Evolutionary conservation across 1,140 invertebrate genomes (phyloP), one percentile per base, ranked within the genome.

Genomic region (Drosophila carrolli): DNA sequence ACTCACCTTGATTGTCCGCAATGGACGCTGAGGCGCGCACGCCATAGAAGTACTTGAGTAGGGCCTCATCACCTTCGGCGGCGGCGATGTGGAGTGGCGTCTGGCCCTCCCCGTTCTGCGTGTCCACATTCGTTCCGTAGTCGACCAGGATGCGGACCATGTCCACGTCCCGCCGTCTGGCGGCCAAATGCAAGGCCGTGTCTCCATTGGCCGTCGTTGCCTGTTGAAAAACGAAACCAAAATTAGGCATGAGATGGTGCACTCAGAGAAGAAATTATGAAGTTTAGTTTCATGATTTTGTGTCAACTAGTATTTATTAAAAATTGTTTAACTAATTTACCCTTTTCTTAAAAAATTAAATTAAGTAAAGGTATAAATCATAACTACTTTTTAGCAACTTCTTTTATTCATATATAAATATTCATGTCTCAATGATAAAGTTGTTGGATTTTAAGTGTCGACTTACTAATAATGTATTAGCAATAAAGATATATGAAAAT

Each of bases 11-110:
- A 92, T 98, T 97, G 93, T 99, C 98, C 38, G 96, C 94, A 72
- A 99, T 96, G 77, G 97, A 97, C 9, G 98, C 97, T 67, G 97
- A 98, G 1, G 98, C 98, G 84, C 98, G 95, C 40, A 98, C 96
- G 29, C 97, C 96, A 91, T 98, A 98, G 89, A 99, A 97, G 92
- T 98, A 98, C 93, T 99, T 99, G 1, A 99, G 96, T 41, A 99
- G 93, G 0, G 95, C 94, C 91, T 99, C 98, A 91, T 99, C 98
- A 4, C 98, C 98, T 91, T 98, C 97, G 7, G 96, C 96, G n/a
- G 98, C 97, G 0, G 98, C 97, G 58, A 99, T 97, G 85, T 99
- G 98, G 23, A 99, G 92, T 1, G 98, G 94, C 0, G 98, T 99
- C 93, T 98, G 97, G 0, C 98, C 98, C 51, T 98, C 96, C 1